Percentiles rank a stretch among this genome's conserved stretches.
Conservation (phyloP, 1,140 invertebrate species). For the Drosophila serrata region DNA sequence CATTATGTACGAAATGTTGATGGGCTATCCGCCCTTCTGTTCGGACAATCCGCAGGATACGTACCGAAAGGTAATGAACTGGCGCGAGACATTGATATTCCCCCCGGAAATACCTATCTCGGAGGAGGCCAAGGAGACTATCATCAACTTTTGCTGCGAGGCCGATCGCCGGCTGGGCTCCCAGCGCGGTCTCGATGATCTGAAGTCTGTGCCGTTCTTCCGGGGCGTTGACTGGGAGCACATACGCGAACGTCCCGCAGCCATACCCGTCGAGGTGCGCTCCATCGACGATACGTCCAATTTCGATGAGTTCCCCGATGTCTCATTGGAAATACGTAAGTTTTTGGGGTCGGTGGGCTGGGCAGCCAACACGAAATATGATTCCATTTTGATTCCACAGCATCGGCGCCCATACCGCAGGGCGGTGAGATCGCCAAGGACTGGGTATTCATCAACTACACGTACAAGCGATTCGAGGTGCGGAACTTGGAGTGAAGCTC, state of each 20-base stretch:
- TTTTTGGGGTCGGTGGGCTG: neutral
- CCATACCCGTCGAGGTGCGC: slow-evolving; percentile 97
- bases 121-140: slow-evolving; percentile 95
- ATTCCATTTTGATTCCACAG: slow-evolving; percentile 84
- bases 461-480: slow-evolving; percentile 99
- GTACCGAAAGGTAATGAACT: slow-evolving; percentile 99
- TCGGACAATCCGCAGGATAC: slow-evolving; percentile 99
- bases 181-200: slow-evolving; percentile 94
- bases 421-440: slow-evolving; percentile 96
- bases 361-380: neutral
- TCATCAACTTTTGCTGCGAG: slow-evolving; percentile 97
- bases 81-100: slow-evolving; percentile 98
- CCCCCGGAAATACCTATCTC: slow-evolving; percentile 99
- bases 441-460: slow-evolving; percentile 99
- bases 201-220: slow-evolving; percentile 95
- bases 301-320: slow-evolving; percentile 99
- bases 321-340: slow-evolving; percentile 99
- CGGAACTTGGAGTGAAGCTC: slow-evolving; percentile 80
- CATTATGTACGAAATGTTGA: slow-evolving; percentile 99
- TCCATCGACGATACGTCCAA: slow-evolving; percentile 99
- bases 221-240: slow-evolving; percentile 98
- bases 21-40: slow-evolving; percentile 99
- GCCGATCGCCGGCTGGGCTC: slow-evolving; percentile 95
- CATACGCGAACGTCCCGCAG: slow-evolving; percentile 98
- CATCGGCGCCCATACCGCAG: slow-evolving; percentile 92